phyloP scores from a whole-genome alignment of 2,797 vertebrate genomes.

The Mus minutoides region DNA sequence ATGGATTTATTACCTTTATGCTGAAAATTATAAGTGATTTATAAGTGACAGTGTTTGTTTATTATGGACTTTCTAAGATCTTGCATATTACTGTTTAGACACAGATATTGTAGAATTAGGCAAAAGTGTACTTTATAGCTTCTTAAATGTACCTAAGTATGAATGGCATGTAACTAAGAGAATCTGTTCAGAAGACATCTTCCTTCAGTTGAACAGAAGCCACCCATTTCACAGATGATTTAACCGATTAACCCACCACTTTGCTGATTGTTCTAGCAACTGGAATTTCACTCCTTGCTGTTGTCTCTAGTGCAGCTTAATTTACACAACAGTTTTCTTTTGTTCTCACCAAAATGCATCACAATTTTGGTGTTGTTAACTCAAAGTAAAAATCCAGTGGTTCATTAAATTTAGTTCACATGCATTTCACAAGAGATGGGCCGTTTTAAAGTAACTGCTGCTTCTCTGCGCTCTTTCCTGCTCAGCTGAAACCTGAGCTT shows the following conservation, averaged over 20 bases:
- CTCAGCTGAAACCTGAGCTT: conserved; percentile 86
- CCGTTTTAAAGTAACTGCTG: conserved; percentile 85
- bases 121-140: conserved; percentile 54
- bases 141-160: conserved; percentile 77
- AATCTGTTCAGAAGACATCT: conserved; percentile 83
- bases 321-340: conserved; percentile 85
- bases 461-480: conserved; percentile 83
- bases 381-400: conserved; percentile 86
- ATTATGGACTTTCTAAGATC: conserved; percentile 42
- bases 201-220: conserved; percentile 88
- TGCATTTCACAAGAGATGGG: conserved; percentile 87
- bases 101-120: neutral
- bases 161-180: conserved; percentile 80
- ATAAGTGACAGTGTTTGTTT: conserved; percentile 35
- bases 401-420: conserved; percentile 87
- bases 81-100: conserved; percentile 58
- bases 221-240: conserved; percentile 91
- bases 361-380: conserved; percentile 89
- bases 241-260: conserved; percentile 88
- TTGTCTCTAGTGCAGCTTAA: conserved; percentile 87
- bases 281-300: conserved; percentile 85
- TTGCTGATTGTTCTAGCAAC: conserved; percentile 88
- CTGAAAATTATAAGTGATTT: conserved; percentile 21
- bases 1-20: conserved; percentile 43
- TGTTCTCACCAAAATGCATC: conserved; percentile 88